Evolutionary conservation across 2,888 invertebrate genomes (phyloP).

Genomic region (Scaptomyza caliginosa): DNA sequence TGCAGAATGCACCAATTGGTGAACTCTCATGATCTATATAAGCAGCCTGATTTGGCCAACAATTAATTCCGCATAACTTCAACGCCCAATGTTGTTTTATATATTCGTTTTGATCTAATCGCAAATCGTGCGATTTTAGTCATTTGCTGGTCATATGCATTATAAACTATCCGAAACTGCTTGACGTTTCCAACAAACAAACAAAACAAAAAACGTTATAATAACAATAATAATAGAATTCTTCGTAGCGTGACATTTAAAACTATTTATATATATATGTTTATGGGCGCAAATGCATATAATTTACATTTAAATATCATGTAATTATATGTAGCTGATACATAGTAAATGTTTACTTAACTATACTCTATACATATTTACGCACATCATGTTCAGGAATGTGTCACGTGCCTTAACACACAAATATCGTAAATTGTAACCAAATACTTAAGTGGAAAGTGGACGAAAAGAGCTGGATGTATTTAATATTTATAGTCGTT

Average conservation of each 20-base stretch:
- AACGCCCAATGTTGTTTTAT: conserved; percentile 13
- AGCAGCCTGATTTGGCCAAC: conserved; percentile 53
- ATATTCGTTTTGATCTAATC: conserved; percentile 25
- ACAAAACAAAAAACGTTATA: not conserved
- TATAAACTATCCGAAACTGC: conserved; percentile 21
- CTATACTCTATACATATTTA: conserved; percentile 43
- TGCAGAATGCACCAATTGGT: conserved; percentile 98
- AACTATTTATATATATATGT: conserved; percentile 10
- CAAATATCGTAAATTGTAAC: conserved; percentile 50
- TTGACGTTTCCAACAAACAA: not conserved
- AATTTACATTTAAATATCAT: conserved; percentile 1
- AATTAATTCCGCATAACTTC: conserved; percentile 48
- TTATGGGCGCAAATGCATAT: conserved; percentile 6
- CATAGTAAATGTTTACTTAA: conserved; percentile 12
- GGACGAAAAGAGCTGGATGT: conserved; percentile 49
- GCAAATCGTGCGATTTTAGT: conserved; percentile 48
- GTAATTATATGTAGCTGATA: conserved; percentile 11
- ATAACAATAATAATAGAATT: not conserved
- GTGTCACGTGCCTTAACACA: conserved; percentile 73
- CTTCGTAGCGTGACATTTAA: conserved; percentile 27
- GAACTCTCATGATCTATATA: conserved; percentile 92
- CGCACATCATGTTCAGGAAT: conserved; percentile 79
- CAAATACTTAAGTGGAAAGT: conserved; percentile 57
- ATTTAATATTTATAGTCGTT: conserved; percentile 73
- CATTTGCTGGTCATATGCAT: conserved; percentile 79